These are phyloP conservation scores for Morpho deidamia DNA, from an alignment of 2,888 invertebrate genomes.

Conservation along the genomic window DNA sequence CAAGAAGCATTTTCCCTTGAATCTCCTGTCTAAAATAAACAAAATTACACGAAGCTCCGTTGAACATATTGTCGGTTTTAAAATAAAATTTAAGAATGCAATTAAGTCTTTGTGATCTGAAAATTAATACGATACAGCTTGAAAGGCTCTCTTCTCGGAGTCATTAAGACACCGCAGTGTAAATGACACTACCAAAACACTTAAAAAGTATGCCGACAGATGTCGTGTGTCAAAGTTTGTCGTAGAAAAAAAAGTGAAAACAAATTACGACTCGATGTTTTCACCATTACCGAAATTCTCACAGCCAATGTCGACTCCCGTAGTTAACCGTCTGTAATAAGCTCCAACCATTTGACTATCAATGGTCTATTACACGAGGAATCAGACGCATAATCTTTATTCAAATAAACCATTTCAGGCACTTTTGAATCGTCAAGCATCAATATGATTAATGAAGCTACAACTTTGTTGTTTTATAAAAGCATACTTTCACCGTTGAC, in stretches of 20 bases:
- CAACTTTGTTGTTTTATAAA: slow-evolving; percentile 16
- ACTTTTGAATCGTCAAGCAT: too few relatives aligned
- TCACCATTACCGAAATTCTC: slow-evolving; percentile 23
- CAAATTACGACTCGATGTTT: slow-evolving; percentile 21
- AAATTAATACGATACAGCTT: slow-evolving; percentile 59
- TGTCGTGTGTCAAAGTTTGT: slow-evolving; percentile 33
- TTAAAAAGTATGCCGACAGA: slow-evolving; percentile 36
- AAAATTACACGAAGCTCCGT: slow-evolving; percentile 35
- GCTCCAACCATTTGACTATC: slow-evolving; percentile 25
- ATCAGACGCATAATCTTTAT: slow-evolving; percentile 16
- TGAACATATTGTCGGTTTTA: slow-evolving; percentile 61
- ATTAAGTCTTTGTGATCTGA: slow-evolving; percentile 63
- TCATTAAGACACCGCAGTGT: slow-evolving; percentile 58
- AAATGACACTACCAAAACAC: slow-evolving; percentile 43
- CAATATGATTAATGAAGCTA: too few relatives aligned
- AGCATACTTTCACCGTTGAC: slow-evolving; percentile 21
- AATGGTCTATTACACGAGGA: slow-evolving; percentile 21
- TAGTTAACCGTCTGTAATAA: slow-evolving; percentile 19
- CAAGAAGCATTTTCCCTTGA: slow-evolving; percentile 45
- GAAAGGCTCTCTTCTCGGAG: slow-evolving; percentile 46
- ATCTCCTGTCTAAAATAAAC: slow-evolving; percentile 40
- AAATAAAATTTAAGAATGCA: slow-evolving; percentile 68
- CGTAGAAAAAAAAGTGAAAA: slow-evolving; percentile 28
- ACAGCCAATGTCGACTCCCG: slow-evolving; percentile 18
- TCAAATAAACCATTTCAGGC: too few relatives aligned